Evolutionary conservation across 2,797 vertebrate species (phyloP).

Genomic region (Pseudocheirus occidentalis): DNA sequence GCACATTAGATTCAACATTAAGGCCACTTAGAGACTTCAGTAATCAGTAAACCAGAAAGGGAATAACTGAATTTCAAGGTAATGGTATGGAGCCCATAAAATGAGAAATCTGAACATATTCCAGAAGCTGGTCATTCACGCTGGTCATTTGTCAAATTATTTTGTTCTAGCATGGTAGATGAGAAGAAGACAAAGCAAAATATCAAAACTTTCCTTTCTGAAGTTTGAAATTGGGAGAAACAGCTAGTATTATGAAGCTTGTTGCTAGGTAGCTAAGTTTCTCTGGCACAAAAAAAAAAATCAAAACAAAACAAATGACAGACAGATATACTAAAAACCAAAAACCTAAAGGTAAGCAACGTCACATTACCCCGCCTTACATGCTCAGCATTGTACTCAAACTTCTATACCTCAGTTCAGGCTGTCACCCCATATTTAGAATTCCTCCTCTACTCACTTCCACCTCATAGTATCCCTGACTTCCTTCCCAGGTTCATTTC

Average conservation of each 20-base stretch:
- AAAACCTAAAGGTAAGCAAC: not conserved
- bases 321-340: not conserved
- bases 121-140: conserved; percentile 59
- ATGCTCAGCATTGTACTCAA: not conserved
- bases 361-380: not conserved
- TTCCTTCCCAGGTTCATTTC: not conserved
- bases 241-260: not conserved
- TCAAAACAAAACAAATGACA: not conserved
- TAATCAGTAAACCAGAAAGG: conserved; percentile 68
- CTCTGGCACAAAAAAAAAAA: not conserved
- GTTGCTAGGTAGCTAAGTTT: not conserved
- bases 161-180: conserved; percentile 12
- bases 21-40: conserved; percentile 59
- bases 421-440: not conserved
- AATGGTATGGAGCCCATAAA: conserved; percentile 63
- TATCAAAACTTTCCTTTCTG: not conserved
- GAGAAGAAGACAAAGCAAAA: conserved; percentile 36
- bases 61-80: conserved; percentile 72
- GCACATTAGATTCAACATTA: conserved; percentile 76
- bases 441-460: not conserved
- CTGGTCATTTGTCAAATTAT: conserved; percentile 61
- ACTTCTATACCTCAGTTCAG: not conserved
- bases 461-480: not conserved
- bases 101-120: conserved; percentile 57
- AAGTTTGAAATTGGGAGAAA: conserved; percentile 4